These are phyloP conservation scores for Cardiocondyla obscurior DNA, from an alignment of 1,140 invertebrate species.

Conservation along the genomic window DNA sequence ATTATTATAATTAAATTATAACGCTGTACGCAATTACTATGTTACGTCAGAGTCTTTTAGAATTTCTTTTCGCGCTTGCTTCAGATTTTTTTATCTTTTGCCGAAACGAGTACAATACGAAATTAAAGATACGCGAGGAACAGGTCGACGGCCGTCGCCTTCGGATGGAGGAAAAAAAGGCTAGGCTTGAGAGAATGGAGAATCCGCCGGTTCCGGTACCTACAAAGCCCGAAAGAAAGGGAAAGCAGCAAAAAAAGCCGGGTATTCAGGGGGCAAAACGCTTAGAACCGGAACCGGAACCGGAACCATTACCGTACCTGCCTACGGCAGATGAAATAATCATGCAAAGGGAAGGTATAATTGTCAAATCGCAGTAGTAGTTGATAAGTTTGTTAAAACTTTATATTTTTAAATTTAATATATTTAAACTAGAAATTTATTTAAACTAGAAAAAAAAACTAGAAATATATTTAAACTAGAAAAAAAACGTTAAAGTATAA, in stretches of 20 bases:
- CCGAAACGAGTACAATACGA: constrained; percentile 62
- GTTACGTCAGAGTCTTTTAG: neutral
- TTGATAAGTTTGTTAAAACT: neutral
- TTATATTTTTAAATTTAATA: neutral
- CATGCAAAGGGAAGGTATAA: constrained; percentile 68
- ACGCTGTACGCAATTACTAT: no score
- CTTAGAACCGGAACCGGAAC: constrained; percentile 66
- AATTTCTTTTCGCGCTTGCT: neutral
- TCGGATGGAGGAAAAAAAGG: constrained; percentile 74
- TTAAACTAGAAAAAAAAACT: neutral
- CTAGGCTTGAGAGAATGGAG: constrained; percentile 67
- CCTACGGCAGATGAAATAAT: constrained; percentile 75
- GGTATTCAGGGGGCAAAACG: constrained; percentile 46
- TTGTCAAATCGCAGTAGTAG: neutral
- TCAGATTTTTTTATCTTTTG: constrained; percentile 73
- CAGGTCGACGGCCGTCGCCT: constrained; percentile 72
- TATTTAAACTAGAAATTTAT: neutral
- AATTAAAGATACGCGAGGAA: constrained; percentile 68
- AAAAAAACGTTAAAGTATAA: no score
- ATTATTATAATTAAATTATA: neutral
- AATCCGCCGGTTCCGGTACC: constrained; percentile 63
- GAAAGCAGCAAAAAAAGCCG: constrained; percentile 36
- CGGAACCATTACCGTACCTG: constrained; percentile 70
- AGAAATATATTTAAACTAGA: no score
- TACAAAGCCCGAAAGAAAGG: constrained; percentile 20